Percentiles rank a stretch among this genome's conserved stretches.
These are phyloP conservation scores for Plagodis dolabraria DNA, from an alignment of 2,888 invertebrate species.

Conservation along the genomic window DNA sequence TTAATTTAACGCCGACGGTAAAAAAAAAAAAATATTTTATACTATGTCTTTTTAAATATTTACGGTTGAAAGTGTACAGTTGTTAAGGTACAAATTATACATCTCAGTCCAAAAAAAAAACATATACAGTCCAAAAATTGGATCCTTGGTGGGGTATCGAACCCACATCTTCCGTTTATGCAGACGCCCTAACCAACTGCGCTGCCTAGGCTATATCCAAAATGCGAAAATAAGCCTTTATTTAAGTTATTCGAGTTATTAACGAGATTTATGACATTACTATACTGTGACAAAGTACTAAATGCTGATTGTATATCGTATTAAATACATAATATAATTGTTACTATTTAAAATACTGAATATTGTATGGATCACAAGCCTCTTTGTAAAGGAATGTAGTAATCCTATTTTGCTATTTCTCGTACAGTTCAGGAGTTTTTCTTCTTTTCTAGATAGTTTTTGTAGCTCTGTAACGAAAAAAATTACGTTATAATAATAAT, in stretches of 20 bases:
- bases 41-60: no score
- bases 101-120: no score
- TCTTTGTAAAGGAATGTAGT: not conserved
- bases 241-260: not conserved
- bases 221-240: not conserved
- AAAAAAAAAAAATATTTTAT: no score
- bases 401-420: not conserved
- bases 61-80: no score
- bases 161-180: not conserved
- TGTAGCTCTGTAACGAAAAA: not conserved
- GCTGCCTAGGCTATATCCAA: not conserved
- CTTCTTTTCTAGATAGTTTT: not conserved
- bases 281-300: no score
- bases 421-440: not conserved
- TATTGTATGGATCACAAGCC: not conserved
- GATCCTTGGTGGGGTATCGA: not conserved
- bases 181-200: not conserved
- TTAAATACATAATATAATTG: no score
- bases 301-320: no score
- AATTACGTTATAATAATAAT: no score
- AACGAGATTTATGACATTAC: not conserved
- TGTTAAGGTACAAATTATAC: no score
- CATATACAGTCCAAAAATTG: no score
- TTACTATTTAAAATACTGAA: not conserved
- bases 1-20: no score